Evolutionary conservation across 2,797 vertebrate species (phyloP), one percentile per base, ranked within the genome.

Genomic region (Neopelma chrysocephalum): DNA sequence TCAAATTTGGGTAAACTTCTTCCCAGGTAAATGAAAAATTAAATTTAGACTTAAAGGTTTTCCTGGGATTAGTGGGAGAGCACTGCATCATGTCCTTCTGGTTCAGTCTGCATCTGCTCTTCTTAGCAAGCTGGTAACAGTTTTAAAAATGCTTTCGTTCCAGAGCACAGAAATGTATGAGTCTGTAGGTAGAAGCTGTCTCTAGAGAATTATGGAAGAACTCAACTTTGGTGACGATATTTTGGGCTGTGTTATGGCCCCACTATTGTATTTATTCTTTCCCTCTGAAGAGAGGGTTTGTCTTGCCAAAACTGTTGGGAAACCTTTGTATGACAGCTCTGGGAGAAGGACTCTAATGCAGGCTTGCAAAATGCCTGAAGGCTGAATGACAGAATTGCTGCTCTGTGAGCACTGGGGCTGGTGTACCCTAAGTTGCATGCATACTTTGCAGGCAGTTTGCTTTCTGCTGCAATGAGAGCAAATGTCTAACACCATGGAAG

Each of bases 401-500:
- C 76, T 42, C 72, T 64, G 51, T 0, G 1, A 48, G 42, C 14
- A 1, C 32, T 36, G 68, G 29, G 20, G 12, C 77, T 93, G 45
- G 17, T 9, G 17, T 61, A 68, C 58, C 27, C 61, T 75, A 43
- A 26, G 27, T 17, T 82, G 22, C 43, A 43, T 0, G 1, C 6
- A 2, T 21, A 2, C n/a, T 61, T 73, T n/a, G 47, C 50, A 87
- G 38, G 53, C 70, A 43, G 32, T 65, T 94, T 89, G 58, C 73
- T 70, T 87, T 91, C 73, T 90, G 58, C 56, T 87, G 64, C 71
- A 84, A 8, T 38, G 71, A 64, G 20, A 82, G n/a, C 70, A 58
- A 82, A 40, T 34, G 27, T 65, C 26, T 90, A 54, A 77, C 71
- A 66, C 34, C n/a, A 40, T 11, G 34, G 83, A 76, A 71, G 75